Evolutionary conservation across 2,113 vertebrate genomes (phyloP).

Genomic region (Pavo muticus): DNA sequence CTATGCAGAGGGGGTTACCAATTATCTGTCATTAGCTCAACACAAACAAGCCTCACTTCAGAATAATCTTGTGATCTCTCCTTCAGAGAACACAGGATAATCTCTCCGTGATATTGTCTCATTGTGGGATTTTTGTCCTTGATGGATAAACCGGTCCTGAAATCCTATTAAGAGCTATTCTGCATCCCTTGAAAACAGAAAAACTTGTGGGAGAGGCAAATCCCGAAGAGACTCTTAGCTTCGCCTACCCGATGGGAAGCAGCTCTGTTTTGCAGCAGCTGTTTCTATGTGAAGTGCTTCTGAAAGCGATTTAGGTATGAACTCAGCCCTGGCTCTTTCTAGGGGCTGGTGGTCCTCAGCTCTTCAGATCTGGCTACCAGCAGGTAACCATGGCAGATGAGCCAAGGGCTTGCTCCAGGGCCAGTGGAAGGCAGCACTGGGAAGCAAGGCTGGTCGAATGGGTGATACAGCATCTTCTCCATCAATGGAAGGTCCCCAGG

Average conservation of each 20-base stretch:
- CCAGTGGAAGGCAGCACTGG: not conserved
- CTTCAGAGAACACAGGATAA: slow-evolving; percentile 40
- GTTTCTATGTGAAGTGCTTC: not conserved
- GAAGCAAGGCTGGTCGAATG: not conserved
- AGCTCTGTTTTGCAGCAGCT: not conserved
- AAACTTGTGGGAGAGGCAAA: not conserved
- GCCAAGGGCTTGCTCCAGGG: not conserved
- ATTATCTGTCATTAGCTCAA: slow-evolving; percentile 44
- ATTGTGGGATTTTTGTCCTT: slow-evolving; percentile 29
- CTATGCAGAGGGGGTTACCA: not conserved
- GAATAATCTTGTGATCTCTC: slow-evolving; percentile 49
- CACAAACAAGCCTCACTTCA: not conserved
- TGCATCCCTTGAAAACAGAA: not conserved
- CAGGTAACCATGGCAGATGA: not conserved
- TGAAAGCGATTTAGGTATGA: not conserved
- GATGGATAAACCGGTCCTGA: not conserved
- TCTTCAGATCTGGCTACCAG: not conserved
- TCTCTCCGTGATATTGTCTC: not conserved
- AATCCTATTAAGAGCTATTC: slow-evolving; percentile 53
- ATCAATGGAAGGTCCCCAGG: not conserved
- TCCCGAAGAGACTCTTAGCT: not conserved
- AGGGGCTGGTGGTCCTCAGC: not conserved
- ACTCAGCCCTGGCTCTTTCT: not conserved
- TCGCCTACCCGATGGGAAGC: slow-evolving; percentile 1
- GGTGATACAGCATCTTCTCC: not conserved